phyloP scores from a whole-genome alignment of 2,888 invertebrate genomes.

The Hyposoter didymator region DNA sequence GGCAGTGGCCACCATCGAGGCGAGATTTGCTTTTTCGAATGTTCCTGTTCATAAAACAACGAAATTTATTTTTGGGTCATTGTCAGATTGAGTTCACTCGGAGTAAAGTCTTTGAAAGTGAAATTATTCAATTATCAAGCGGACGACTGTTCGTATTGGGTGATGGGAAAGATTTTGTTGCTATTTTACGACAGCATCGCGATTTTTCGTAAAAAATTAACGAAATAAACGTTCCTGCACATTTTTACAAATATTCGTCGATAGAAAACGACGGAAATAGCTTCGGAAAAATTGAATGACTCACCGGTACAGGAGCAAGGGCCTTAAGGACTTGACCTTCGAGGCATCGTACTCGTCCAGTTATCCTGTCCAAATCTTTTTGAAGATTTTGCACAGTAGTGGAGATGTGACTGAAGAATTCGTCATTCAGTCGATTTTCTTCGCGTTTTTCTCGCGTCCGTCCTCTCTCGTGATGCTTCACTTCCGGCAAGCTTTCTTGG shows the following conservation, averaged over 20 bases:
- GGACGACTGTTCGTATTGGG: background rate
- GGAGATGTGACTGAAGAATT: conserved; percentile 85
- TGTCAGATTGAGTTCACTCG: background rate
- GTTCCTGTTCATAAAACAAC: conserved; percentile 71
- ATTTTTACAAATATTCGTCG: background rate
- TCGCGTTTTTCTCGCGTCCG: conserved; percentile 77
- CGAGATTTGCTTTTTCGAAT: conserved; percentile 66
- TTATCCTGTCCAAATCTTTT: conserved; percentile 84
- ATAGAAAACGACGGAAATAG: background rate
- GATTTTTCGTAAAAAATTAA: background rate
- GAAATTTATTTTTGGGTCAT: background rate
- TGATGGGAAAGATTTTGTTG: background rate
- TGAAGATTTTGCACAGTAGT: conserved; percentile 85
- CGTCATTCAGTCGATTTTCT: conserved; percentile 75
- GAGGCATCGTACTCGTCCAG: conserved; percentile 83
- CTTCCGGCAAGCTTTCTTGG: conserved; percentile 70
- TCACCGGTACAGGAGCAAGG: conserved; percentile 75
- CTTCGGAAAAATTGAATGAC: conserved; percentile 5
- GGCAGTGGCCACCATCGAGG: conserved; percentile 80
- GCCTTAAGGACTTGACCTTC: conserved; percentile 82
- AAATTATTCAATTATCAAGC: background rate
- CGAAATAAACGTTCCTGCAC: background rate
- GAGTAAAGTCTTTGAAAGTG: too few species aligned
- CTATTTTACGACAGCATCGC: background rate
- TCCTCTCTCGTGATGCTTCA: conserved; percentile 73